phyloP scores from a whole-genome alignment of 2,888 invertebrate species.

The Apotomis capreana region DNA sequence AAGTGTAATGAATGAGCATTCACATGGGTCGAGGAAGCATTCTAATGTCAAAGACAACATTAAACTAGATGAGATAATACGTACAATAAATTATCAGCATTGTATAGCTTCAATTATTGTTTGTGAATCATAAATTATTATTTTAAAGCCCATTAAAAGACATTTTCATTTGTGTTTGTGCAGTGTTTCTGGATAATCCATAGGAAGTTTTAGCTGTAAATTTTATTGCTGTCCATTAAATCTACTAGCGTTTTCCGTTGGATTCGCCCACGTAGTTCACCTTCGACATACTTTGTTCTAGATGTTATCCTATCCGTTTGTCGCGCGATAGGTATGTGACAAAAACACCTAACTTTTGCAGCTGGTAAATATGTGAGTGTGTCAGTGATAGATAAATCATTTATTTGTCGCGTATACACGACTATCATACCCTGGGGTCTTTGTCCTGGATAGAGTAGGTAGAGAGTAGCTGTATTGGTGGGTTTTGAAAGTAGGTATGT shows the following conservation, averaged over 20 bases:
- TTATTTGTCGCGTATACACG: too few relatives aligned
- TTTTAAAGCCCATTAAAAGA: constrained; percentile 15
- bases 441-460: too few relatives aligned
- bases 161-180: constrained; percentile 12
- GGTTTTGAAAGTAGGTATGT: too few relatives aligned
- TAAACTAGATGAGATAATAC: constrained; percentile 30
- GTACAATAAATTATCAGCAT: constrained; percentile 18
- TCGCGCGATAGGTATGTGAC: too few relatives aligned
- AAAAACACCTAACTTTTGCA: too few relatives aligned
- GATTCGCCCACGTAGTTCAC: background rate
- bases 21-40: constrained; percentile 59
- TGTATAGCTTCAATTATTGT: constrained; percentile 27
- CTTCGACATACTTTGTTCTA: too few relatives aligned
- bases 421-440: too few relatives aligned
- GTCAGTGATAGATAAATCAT: too few relatives aligned
- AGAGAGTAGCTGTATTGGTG: too few relatives aligned
- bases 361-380: too few relatives aligned
- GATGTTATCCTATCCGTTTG: too few relatives aligned
- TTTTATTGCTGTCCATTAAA: background rate
- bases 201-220: background rate
- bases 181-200: background rate
- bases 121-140: constrained; percentile 25
- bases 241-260: background rate
- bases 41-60: constrained; percentile 43
- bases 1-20: constrained; percentile 64